A percentile compares a stretch with the other conserved stretches of the same genome.
Conservation (phyloP, 1,140 invertebrate genomes). For the Heterodera schachtii region DNA sequence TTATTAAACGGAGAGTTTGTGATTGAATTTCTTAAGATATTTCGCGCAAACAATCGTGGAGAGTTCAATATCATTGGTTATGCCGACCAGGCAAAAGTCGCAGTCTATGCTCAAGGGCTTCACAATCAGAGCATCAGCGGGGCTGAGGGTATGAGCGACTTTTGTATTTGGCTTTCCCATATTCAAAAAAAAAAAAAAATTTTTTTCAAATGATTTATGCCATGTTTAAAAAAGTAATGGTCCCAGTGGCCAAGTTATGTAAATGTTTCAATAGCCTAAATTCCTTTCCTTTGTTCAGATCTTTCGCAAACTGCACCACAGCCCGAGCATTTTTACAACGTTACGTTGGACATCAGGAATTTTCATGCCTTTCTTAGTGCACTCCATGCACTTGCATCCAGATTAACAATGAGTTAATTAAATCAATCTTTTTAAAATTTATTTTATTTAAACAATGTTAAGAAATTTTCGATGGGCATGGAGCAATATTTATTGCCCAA, state of each 20-base stretch:
- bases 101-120: conserved; percentile 16
- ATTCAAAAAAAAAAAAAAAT: too few relatives aligned
- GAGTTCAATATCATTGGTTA: conserved; percentile 16
- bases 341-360: conserved; percentile 14
- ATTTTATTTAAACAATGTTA: not conserved
- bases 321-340: conserved; percentile 9
- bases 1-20: not conserved
- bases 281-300: not conserved
- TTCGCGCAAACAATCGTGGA: conserved; percentile 19
- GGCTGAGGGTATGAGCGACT: not conserved
- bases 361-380: conserved; percentile 20
- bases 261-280: not conserved
- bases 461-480: conserved; percentile 24
- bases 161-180: not conserved
- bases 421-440: not conserved
- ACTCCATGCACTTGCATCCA: not conserved
- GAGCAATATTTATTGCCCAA: conserved; percentile 26
- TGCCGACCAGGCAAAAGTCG: conserved; percentile 24
- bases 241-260: too few relatives aligned
- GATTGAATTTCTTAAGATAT: conserved; percentile 9
- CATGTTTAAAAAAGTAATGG: too few relatives aligned
- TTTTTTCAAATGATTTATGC: too few relatives aligned
- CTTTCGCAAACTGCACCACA: not conserved
- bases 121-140: conserved; percentile 22
- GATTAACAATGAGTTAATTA: conserved; percentile 20